Evolutionary conservation across 2,888 invertebrate species (phyloP).

Genomic region (Ecliptopera silaceata): DNA sequence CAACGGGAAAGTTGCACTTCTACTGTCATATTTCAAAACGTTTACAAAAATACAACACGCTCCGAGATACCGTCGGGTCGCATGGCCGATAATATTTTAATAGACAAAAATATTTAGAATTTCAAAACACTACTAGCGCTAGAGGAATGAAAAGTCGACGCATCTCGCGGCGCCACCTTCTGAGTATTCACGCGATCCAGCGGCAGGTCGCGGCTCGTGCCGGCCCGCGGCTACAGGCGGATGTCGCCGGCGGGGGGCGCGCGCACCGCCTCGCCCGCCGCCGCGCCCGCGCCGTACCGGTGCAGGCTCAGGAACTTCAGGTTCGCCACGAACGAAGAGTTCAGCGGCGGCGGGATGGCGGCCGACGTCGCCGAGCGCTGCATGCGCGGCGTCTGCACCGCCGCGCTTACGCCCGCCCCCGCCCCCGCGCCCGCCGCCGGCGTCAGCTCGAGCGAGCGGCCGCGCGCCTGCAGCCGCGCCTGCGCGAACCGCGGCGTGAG

Average conservation of each 20-base stretch:
- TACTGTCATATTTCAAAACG: slow-evolving; percentile 46
- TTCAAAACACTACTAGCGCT: slow-evolving; percentile 65
- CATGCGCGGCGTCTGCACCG: slow-evolving; percentile 56
- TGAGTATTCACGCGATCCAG: slow-evolving; percentile 73
- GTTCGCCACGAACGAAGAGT: slow-evolving; percentile 73
- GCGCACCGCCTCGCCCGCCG: slow-evolving; percentile 44
- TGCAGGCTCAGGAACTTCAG: slow-evolving; percentile 74
- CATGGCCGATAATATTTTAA: slow-evolving; percentile 48
- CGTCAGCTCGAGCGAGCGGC: slow-evolving; percentile 70
- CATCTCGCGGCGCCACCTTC: slow-evolving; percentile 62
- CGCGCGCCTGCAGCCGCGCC: slow-evolving; percentile 69
- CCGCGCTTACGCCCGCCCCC: slow-evolving; percentile 35
- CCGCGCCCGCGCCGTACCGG: slow-evolving; percentile 66
- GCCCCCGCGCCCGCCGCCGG: slow-evolving; percentile 39
- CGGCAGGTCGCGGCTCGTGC: slow-evolving; percentile 34
- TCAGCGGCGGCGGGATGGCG: slow-evolving; percentile 64
- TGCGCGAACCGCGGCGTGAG: slow-evolving; percentile 76
- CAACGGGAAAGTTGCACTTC: slow-evolving; percentile 43
- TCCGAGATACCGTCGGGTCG: slow-evolving; percentile 56
- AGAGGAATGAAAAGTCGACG: slow-evolving; percentile 71
- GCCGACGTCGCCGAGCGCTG: slow-evolving; percentile 74
- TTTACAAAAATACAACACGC: slow-evolving; percentile 58
- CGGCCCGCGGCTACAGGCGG: slow-evolving; percentile 47
- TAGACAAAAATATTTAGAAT: slow-evolving; percentile 55
- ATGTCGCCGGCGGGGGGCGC: slow-evolving; percentile 56